Evolutionary conservation across 2,888 invertebrate species (phyloP).

Genomic region (Labia minor): DNA sequence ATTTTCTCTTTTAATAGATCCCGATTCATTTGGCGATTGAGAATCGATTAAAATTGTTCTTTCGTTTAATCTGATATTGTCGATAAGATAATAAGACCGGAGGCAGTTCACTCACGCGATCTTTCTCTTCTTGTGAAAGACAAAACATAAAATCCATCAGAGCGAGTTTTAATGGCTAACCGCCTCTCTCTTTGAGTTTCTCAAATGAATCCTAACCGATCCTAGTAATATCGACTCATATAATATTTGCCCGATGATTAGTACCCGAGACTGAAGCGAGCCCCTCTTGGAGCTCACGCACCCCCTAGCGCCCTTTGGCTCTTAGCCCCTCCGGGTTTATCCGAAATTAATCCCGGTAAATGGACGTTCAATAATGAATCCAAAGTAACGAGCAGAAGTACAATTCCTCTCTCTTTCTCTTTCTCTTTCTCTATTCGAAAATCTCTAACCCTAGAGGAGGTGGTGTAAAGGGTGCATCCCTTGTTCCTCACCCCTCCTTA

Average conservation of each 20-base stretch:
- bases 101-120: neutral
- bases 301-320: neutral
- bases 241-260: slow-evolving; percentile 13
- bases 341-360: slow-evolving; percentile 5
- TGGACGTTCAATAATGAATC: slow-evolving; percentile 13
- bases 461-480: neutral
- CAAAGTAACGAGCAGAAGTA: neutral
- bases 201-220: neutral
- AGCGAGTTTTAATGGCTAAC: no score
- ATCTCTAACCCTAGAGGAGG: neutral
- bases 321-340: neutral
- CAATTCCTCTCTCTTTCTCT: neutral
- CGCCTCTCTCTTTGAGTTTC: no score
- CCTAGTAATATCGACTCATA: slow-evolving; percentile 6
- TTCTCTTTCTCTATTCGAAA: neutral
- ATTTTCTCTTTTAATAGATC: no score
- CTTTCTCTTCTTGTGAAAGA: neutral
- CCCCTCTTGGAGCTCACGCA: neutral
- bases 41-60: no score
- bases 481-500: neutral
- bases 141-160: neutral
- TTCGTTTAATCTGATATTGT: no score
- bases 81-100: no score
- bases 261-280: neutral
- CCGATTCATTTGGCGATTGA: no score